These are phyloP conservation scores for Lycocorax pyrrhopterus DNA, from an alignment of 2,113 vertebrate genomes.

Conservation along the genomic window DNA sequence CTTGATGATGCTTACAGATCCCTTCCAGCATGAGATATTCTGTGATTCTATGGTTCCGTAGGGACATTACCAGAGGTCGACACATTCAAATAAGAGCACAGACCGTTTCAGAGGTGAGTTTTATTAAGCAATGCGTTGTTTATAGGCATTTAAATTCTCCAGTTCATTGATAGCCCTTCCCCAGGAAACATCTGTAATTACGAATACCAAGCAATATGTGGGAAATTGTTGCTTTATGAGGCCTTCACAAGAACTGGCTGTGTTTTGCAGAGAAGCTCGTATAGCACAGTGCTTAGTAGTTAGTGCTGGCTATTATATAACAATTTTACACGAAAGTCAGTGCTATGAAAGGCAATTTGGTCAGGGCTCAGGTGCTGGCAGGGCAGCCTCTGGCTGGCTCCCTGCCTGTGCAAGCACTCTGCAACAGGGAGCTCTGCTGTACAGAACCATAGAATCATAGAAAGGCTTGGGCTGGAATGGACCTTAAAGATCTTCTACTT, in stretches of 20 bases:
- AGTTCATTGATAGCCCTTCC: background rate
- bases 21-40: background rate
- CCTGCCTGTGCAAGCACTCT: background rate
- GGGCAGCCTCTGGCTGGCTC: background rate
- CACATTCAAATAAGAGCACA: accelerated
- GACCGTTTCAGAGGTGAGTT: background rate
- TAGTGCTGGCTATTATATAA: background rate
- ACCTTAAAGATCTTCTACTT: background rate
- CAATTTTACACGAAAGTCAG: background rate
- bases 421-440: background rate
- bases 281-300: background rate
- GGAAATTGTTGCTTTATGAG: background rate
- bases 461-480: background rate
- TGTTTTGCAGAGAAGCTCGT: background rate
- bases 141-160: background rate
- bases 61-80: background rate
- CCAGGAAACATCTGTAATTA: background rate
- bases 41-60: background rate
- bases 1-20: background rate
- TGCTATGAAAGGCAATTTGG: background rate
- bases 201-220: background rate
- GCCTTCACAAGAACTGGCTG: background rate
- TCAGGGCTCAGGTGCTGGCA: background rate
- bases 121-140: background rate
- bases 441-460: background rate